These are phyloP conservation scores for Channallabes apus DNA, from an alignment of 2,797 vertebrate species.

Conservation along the genomic window DNA sequence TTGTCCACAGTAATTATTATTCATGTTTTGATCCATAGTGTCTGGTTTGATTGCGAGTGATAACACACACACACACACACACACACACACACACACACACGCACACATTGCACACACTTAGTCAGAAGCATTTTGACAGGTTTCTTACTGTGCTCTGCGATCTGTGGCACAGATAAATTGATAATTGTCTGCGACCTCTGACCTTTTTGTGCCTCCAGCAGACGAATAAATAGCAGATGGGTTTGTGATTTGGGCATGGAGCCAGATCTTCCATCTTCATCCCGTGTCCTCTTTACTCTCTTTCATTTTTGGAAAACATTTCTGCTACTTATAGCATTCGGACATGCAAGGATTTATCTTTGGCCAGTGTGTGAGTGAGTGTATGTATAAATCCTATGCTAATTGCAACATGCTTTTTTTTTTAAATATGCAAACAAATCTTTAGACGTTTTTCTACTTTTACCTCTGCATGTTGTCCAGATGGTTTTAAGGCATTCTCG, in stretches of 20 bases:
- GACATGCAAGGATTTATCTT: not conserved
- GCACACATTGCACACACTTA: constrained; percentile 10
- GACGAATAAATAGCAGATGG: constrained; percentile 66
- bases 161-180: constrained; percentile 61
- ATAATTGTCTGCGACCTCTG: constrained; percentile 72
- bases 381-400: not conserved
- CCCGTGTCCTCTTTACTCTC: not conserved
- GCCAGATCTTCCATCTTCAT: constrained; percentile 16
- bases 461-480: not conserved
- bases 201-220: constrained; percentile 59
- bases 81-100: not conserved
- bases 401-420: not conserved
- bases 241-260: constrained; percentile 49
- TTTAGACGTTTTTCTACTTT: not conserved
- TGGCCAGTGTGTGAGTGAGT: not conserved
- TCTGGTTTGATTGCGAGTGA: not conserved
- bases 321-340: not conserved
- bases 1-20: not conserved
- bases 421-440: not conserved
- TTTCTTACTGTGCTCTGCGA: constrained; percentile 9
- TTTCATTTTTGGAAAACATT: not conserved
- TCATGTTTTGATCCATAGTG: too few species aligned
- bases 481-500: constrained; percentile 13
- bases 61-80: not conserved
- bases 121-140: constrained; percentile 25